These are phyloP conservation scores for Muscicapa adusta DNA, from an alignment of 2,113 vertebrate genomes.

Conservation along the genomic window DNA sequence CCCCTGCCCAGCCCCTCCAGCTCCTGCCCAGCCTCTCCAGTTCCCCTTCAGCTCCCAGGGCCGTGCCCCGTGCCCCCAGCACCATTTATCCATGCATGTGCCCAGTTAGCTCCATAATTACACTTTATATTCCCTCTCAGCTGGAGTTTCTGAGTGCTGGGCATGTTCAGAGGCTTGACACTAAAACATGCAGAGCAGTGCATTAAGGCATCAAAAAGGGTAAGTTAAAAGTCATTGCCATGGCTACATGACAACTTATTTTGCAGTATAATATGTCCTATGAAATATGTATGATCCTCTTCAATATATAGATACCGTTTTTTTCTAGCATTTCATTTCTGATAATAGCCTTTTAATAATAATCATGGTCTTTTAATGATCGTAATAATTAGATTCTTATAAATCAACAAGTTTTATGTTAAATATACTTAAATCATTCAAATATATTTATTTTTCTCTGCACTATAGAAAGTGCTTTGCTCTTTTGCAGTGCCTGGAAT, in stretches of 20 bases:
- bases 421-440: conserved; percentile 7
- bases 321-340: conserved; percentile 54
- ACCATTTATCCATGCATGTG: background rate
- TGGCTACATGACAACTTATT: conserved; percentile 55
- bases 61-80: fast-evolving
- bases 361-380: conserved; percentile 19
- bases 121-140: background rate
- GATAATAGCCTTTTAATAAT: conserved; percentile 55
- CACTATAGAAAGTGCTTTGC: conserved; percentile 45
- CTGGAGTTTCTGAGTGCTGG: background rate
- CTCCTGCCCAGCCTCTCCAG: fast-evolving
- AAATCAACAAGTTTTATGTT: conserved; percentile 39
- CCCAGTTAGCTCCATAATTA: background rate
- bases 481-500: conserved; percentile 35
- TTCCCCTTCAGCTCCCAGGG: background rate
- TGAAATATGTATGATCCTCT: conserved; percentile 43
- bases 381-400: conserved; percentile 21
- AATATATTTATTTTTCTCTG: conserved; percentile 39
- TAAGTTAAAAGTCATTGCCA: conserved; percentile 55
- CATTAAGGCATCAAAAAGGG: conserved; percentile 39
- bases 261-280: conserved; percentile 15
- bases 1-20: too few species aligned
- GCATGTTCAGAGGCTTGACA: background rate
- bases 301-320: conserved; percentile 50
- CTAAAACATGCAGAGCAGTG: background rate